Base-by-base conservation (phyloP, 2,888 invertebrate species). In the Anoplius nigerrimus region DNA sequence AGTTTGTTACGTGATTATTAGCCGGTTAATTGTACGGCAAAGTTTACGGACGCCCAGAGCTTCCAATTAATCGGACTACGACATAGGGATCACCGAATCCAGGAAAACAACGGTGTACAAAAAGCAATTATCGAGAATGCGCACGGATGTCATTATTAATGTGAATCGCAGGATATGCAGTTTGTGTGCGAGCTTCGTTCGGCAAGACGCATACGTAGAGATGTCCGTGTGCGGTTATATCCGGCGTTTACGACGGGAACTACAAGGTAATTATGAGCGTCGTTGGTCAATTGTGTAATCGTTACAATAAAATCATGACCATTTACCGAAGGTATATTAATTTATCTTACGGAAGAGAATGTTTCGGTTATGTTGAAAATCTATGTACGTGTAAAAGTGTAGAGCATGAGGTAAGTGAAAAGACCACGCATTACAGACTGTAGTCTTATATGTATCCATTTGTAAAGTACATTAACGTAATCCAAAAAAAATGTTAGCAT, bases 101-200 rank as follows among this genome's bases (percentile, higher is more conserved):
- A 20, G 18, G 53, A 54, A 18, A 45, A 57, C 70, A 20, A 62
- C 52, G 21, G 51, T 34, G 72, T 54, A 61, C 65, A 74, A 66
- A 72, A 66, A 55, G 69, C 59, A 66, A 71, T 72, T 58, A 64
- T 48, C 8, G 52, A 66, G 58, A 58, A 65, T 53, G 66, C 21
- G 54, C 53, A 42, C 54, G 62, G 53, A 21, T 61, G 72, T 52
- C 64, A 66, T 72, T 66, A 71, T 63, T 66, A 68, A 68, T 71
- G 56, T 64, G 74, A 75, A 62, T 6, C 51, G 54, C 53, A 58
- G 58, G 64, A 24, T 51, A 59, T 61, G 52, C 61, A 46, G 63
- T 52, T 63, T 61, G 48, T 56, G 55, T 53, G 16, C 22, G 1
- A n/a, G n/a, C 16, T 48, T 20, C 48, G n/a, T 43, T 56, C 11